Base-by-base conservation (phyloP, 2,888 invertebrate genomes). In the Melanostoma mellinum region DNA sequence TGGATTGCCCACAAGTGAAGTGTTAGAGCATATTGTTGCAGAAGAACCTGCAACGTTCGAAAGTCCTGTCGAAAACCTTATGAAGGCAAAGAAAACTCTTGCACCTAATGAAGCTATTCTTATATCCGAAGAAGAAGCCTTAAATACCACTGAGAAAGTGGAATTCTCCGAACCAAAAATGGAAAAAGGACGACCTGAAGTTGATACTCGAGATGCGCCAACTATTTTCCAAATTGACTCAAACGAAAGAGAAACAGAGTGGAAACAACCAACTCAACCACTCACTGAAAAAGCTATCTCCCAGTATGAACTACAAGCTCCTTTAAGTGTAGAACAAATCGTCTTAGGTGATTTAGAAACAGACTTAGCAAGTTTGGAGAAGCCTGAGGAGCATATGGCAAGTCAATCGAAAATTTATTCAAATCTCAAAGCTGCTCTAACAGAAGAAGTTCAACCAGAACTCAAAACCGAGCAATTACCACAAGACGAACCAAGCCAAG, bases 321-420 rank as follows among this genome's bases (percentile, higher is more conserved):
- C 95, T 71, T 86, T 96, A 63, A 92, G 93, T 84, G 89, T 96
- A 3, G 93, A 91, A 65, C 93, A 95, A 90, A 93, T 93, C 0
- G 93, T 94, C 87, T 89, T 92, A 0, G 92, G 93, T 42, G 96
- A 96, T 90, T 93, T 92, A 85, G 96, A 96, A 91, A 92, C 92
- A 35, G 89, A 92, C 38, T 90, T 96, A 20, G 48, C 89, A 33
- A 84, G 10, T 3, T 33, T 91, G 10, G 87, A 88, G 56, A 89
- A 88, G 86, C 88, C 88, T 8, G 89, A 92, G 9, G 67, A 85
- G 6, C 88, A 89, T 56, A 53, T 33, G 2, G 89, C 89, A 1
- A 68, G 56, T 3, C 63, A 86, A 58, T 67, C 85, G 8, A 74
- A 89, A 87, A 87, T 90, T 9, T 88, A 91, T 0, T 90, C 91